Evolutionary conservation across 2,797 vertebrate genomes (phyloP).

Genomic region (Hypotaenidia philippensis): DNA sequence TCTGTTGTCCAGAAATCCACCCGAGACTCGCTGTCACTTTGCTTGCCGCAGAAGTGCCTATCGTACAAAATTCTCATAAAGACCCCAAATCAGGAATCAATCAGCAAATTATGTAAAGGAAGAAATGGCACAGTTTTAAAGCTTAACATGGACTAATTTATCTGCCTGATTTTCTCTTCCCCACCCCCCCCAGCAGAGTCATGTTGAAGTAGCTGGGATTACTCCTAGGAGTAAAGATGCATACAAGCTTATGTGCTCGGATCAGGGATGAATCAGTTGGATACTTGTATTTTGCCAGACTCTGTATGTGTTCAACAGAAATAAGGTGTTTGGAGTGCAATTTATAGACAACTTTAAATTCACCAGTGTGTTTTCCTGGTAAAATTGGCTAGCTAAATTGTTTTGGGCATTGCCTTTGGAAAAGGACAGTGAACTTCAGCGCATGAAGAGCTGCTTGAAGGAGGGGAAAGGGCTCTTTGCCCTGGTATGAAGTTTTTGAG

Average conservation of each 20-base stretch:
- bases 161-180: no score
- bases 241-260: not conserved
- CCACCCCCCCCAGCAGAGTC: fast-evolving
- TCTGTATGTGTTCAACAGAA: not conserved
- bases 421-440: not conserved
- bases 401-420: not conserved
- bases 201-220: not conserved
- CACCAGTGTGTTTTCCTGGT: not conserved
- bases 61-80: not conserved
- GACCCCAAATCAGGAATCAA: not conserved
- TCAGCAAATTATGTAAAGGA: not conserved
- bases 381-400: not conserved
- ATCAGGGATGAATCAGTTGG: not conserved
- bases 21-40: not conserved
- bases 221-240: not conserved
- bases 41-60: not conserved
- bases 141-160: not conserved
- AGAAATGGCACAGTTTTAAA: not conserved
- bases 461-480: not conserved
- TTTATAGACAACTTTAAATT: not conserved
- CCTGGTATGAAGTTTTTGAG: not conserved
- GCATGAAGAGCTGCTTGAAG: fast-evolving
- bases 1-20: conserved; percentile 47
- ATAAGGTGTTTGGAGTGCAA: not conserved
- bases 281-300: not conserved